Conservation (phyloP, 1,140 invertebrate species). For the Drosophila ficusphila region DNA sequence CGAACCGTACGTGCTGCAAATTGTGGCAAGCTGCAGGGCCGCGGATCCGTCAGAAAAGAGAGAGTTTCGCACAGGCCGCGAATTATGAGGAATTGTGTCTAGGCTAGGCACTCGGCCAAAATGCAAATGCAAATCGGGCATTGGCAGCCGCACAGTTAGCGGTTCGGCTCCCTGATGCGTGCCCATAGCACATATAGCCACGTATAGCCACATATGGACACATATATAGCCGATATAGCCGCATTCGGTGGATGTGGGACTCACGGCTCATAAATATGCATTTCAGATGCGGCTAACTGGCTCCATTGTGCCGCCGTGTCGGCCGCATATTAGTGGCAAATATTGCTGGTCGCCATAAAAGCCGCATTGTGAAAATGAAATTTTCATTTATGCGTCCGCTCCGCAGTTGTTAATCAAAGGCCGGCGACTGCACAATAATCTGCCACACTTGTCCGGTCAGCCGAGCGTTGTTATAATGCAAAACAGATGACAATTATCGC, state of each 20-base stretch:
- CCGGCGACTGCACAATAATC: slow-evolving; percentile 39
- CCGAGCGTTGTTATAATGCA: slow-evolving; percentile 47
- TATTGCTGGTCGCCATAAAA: slow-evolving; percentile 62
- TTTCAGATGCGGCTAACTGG: slow-evolving; percentile 48
- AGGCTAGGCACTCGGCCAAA: slow-evolving; percentile 72
- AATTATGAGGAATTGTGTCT: slow-evolving; percentile 77
- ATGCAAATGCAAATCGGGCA: slow-evolving; percentile 54
- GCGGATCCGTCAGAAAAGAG: slow-evolving; percentile 27
- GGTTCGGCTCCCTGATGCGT: slow-evolving; percentile 22
- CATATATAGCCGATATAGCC: not conserved
- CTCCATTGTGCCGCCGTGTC: slow-evolving; percentile 44
- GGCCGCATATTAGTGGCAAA: slow-evolving; percentile 75
- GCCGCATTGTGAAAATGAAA: slow-evolving; percentile 55
- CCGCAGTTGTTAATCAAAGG: slow-evolving; percentile 24
- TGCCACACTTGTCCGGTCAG: slow-evolving; percentile 29
- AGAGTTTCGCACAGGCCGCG: slow-evolving; percentile 45
- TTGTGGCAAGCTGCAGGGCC: slow-evolving; percentile 40
- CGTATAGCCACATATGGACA: too few species aligned
- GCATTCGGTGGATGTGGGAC: slow-evolving; percentile 7
- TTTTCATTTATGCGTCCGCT: slow-evolving; percentile 53
- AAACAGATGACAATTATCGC: slow-evolving; percentile 55
- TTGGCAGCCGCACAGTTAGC: slow-evolving; percentile 14
- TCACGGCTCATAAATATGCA: slow-evolving; percentile 72
- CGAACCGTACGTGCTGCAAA: slow-evolving; percentile 62
- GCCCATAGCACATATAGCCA: not conserved